These are phyloP conservation scores for Stenoptilia bipunctidactyla DNA, from an alignment of 2,888 invertebrate genomes.

Conservation along the genomic window DNA sequence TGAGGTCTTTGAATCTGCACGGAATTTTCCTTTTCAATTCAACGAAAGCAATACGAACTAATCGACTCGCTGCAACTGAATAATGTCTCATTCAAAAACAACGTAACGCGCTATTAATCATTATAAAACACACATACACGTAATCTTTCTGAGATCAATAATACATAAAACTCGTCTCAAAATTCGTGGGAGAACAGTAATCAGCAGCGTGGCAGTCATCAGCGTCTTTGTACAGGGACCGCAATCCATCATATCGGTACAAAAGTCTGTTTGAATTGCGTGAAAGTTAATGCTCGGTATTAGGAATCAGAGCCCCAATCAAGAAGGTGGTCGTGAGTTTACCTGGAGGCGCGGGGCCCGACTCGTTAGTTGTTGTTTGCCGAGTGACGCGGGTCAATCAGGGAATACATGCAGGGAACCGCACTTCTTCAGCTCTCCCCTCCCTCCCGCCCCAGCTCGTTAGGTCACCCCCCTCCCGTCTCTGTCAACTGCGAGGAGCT, in stretches of 20 bases:
- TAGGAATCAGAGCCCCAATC: constrained; percentile 65
- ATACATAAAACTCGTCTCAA: constrained; percentile 26
- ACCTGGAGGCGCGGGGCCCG: constrained; percentile 59
- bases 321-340: constrained; percentile 55
- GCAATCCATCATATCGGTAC: constrained; percentile 66
- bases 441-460: constrained; percentile 43
- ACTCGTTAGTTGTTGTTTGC: constrained; percentile 72
- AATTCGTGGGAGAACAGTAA: constrained; percentile 53
- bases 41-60: not conserved
- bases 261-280: constrained; percentile 65
- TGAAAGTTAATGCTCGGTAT: constrained; percentile 62
- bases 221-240: constrained; percentile 55
- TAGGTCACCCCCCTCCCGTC: constrained; percentile 66
- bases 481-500: constrained; percentile 70
- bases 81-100: constrained; percentile 28
- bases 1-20: constrained; percentile 20
- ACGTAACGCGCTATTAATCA: constrained; percentile 41
- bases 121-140: constrained; percentile 36
- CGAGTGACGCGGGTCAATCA: constrained; percentile 72
- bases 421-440: constrained; percentile 61
- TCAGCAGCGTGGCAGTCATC: constrained; percentile 50
- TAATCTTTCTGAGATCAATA: not conserved
- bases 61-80: constrained; percentile 3
- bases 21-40: constrained; percentile 3
- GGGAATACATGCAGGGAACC: constrained; percentile 71